Evolutionary conservation across 2,113 vertebrate species (phyloP).

Genomic region (Phycodurus eques): DNA sequence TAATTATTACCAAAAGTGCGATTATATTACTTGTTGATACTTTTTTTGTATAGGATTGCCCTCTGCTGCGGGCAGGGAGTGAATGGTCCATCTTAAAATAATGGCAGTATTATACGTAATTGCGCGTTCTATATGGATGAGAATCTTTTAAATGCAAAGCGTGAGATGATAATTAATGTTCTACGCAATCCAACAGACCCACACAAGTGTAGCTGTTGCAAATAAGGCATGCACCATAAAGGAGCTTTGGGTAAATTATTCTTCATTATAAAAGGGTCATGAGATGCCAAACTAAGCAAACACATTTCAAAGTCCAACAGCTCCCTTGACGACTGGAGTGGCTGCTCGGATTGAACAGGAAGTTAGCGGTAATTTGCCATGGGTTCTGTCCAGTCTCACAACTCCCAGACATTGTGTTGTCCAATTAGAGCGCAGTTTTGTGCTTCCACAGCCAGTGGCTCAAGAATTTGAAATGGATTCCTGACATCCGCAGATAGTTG

Average conservation of each 20-base stretch:
- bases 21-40: neutral
- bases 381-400: slow-evolving; percentile 70
- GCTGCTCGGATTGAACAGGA: slow-evolving; percentile 65
- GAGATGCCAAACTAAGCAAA: slow-evolving; percentile 70
- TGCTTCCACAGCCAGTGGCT: slow-evolving; percentile 52
- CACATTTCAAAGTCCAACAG: slow-evolving; percentile 68
- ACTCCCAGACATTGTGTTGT: slow-evolving; percentile 66
- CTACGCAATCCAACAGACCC: slow-evolving; percentile 2
- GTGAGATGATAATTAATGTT: slow-evolving; percentile 9
- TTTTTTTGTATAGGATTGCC: neutral
- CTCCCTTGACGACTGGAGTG: slow-evolving; percentile 62
- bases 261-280: slow-evolving; percentile 59
- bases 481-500: slow-evolving; percentile 54
- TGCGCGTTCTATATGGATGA: neutral
- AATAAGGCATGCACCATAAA: slow-evolving; percentile 53
- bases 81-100: neutral
- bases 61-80: too few species aligned
- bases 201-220: slow-evolving; percentile 38
- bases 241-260: slow-evolving; percentile 53
- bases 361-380: slow-evolving; percentile 69
- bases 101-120: neutral
- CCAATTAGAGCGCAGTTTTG: slow-evolving; percentile 61
- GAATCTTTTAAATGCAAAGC: neutral
- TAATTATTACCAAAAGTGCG: neutral
- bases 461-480: slow-evolving; percentile 63